Conservation (phyloP, 2,797 vertebrate genomes). For the Eutrigla gurnardus region DNA sequence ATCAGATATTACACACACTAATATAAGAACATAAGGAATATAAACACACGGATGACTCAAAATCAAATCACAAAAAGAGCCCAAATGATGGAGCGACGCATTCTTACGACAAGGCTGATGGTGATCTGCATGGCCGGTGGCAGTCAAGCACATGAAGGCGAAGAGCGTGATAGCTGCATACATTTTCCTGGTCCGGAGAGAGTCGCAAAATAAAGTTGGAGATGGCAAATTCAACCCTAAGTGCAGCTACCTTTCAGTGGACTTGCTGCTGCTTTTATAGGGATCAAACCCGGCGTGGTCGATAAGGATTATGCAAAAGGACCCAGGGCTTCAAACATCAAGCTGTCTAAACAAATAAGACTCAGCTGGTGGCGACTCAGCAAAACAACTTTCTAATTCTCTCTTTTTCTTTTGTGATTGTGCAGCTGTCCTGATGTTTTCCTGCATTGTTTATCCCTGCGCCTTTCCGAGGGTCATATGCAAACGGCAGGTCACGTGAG, state of each 20-base stretch:
- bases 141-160: slow-evolving; percentile 74
- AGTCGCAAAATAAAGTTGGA: slow-evolving; percentile 41
- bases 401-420: slow-evolving; percentile 38
- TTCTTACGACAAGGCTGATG: slow-evolving; percentile 84
- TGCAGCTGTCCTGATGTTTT: slow-evolving; percentile 62
- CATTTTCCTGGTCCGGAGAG: slow-evolving; percentile 67
- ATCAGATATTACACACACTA: not conserved
- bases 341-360: slow-evolving; percentile 69
- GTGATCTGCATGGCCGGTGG: slow-evolving; percentile 67
- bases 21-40: not conserved
- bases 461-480: slow-evolving; percentile 3
- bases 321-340: slow-evolving; percentile 51
- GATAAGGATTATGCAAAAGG: slow-evolving; percentile 39
- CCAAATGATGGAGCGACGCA: slow-evolving; percentile 6
- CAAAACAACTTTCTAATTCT: slow-evolving; percentile 14
- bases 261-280: slow-evolving; percentile 72
- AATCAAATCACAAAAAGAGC: not conserved
- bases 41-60: not conserved
- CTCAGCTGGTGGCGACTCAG: slow-evolving; percentile 46
- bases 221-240: slow-evolving; percentile 51
- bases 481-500: slow-evolving; percentile 3
- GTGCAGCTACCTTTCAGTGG: slow-evolving; percentile 45
- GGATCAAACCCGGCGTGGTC: not conserved
- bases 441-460: slow-evolving; percentile 20
- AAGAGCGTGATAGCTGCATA: slow-evolving; percentile 56